Conservation (phyloP, 2,888 invertebrate genomes). For the Siphonodentalium dalli region DNA sequence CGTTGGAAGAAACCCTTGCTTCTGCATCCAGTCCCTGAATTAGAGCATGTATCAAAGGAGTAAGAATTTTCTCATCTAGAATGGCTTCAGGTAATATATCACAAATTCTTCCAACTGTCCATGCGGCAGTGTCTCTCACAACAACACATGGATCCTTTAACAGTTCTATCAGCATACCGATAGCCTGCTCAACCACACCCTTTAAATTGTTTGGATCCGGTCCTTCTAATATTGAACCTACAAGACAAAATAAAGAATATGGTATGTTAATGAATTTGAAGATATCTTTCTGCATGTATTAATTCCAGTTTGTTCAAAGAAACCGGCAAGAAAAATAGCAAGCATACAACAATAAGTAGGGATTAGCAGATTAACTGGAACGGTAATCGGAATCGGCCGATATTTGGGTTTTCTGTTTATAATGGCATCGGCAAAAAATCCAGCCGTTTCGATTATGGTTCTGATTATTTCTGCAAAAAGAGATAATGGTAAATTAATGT, state of each 20-base stretch:
- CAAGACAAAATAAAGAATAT: conserved; percentile 22
- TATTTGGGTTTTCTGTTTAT: no score
- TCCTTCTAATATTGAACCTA: conserved; percentile 83
- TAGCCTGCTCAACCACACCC: conserved; percentile 93
- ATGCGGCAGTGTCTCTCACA: conserved; percentile 96
- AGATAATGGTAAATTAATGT: no score
- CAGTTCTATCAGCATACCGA: conserved; percentile 91
- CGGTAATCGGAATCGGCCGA: no score
- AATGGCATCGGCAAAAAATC: no score
- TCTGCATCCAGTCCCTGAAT: conserved; percentile 84
- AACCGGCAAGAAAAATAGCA: not conserved
- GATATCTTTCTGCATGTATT: not conserved
- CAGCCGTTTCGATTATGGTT: no score
- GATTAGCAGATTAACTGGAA: no score
- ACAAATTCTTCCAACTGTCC: conserved; percentile 98
- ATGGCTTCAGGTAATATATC: conserved; percentile 96
- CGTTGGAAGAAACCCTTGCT: conserved; percentile 93
- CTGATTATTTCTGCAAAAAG: no score
- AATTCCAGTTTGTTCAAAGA: not conserved
- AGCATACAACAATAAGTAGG: not conserved
- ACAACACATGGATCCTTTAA: conserved; percentile 94
- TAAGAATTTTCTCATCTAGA: conserved; percentile 82
- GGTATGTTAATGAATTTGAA: no score
- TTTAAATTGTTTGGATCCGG: conserved; percentile 86
- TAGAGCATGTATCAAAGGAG: conserved; percentile 71